Evolutionary conservation across 2,888 invertebrate genomes (phyloP).

Genomic region (Pilophorus perplexus): DNA sequence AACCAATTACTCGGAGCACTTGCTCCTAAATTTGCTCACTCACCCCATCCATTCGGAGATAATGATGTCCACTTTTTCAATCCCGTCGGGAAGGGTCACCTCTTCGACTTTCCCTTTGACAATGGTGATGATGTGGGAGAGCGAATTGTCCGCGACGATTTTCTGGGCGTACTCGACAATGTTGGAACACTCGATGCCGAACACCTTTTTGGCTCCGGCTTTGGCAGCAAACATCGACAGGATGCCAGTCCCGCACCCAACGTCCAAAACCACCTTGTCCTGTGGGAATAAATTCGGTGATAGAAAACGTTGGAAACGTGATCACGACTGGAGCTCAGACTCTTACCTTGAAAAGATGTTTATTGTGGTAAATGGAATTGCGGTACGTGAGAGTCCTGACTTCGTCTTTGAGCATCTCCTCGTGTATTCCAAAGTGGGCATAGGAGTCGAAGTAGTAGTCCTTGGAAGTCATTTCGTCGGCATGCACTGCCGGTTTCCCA

Average conservation of each 20-base stretch:
- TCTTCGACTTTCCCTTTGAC: constrained; percentile 69
- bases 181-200: constrained; percentile 97
- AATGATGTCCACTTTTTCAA: constrained; percentile 90
- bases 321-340: no score
- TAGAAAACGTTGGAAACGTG: no score
- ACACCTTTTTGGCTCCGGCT: constrained; percentile 92
- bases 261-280: constrained; percentile 84
- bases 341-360: constrained; percentile 85
- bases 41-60: constrained; percentile 72
- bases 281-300: constrained; percentile 50
- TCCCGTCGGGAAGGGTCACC: constrained; percentile 56
- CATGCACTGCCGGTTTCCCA: constrained; percentile 52
- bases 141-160: constrained; percentile 83
- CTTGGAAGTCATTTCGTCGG: constrained; percentile 97
- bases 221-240: constrained; percentile 99
- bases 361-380: constrained; percentile 99
- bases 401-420: constrained; percentile 99
- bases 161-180: constrained; percentile 96
- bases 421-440: constrained; percentile 99
- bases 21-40: constrained; percentile 3
- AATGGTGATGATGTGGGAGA: constrained; percentile 76
- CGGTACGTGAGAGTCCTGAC: constrained; percentile 97
- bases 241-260: constrained; percentile 98
- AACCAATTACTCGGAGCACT: background rate
- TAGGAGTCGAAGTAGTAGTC: constrained; percentile 99